Conservation (phyloP, 1,140 invertebrate species). For the Musca vetustissima region DNA sequence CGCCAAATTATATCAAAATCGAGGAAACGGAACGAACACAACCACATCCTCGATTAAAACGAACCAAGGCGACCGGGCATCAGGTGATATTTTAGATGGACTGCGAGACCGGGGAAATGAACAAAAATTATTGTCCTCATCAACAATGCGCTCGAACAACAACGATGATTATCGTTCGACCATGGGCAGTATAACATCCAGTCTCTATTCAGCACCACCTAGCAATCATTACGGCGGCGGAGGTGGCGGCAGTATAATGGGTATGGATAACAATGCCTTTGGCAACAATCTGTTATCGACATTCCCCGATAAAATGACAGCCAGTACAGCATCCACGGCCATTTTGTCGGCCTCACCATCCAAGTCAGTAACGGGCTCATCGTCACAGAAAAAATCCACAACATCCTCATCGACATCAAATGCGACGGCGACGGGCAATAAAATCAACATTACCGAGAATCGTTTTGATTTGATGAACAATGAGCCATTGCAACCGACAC, state of each 20-base stretch:
- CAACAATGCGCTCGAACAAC: constrained; percentile 22
- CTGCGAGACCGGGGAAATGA: constrained; percentile 12
- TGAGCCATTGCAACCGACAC: constrained; percentile 31
- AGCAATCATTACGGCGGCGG: constrained; percentile 44
- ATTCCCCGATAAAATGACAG: constrained; percentile 40
- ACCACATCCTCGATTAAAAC: constrained; percentile 29
- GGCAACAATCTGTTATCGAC: constrained; percentile 22
- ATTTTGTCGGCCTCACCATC: constrained; percentile 42
- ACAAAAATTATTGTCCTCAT: constrained; percentile 21
- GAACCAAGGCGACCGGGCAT: constrained; percentile 2
- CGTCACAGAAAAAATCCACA: constrained; percentile 12
- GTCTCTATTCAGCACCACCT: constrained; percentile 52
- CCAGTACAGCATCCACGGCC: constrained; percentile 48
- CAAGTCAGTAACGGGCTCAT: constrained; percentile 34
- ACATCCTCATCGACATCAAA: constrained; percentile 17
- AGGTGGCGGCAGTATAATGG: constrained; percentile 7
- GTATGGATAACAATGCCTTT: constrained; percentile 20
- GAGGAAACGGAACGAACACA: constrained; percentile 32
- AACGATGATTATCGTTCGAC: constrained; percentile 43
- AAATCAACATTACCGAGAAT: constrained; percentile 55
- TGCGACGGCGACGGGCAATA: constrained; percentile 10
- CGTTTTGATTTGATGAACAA: constrained; percentile 51
- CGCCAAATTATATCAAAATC: constrained; percentile 53
- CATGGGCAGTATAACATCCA: constrained; percentile 29
- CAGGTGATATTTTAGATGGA: constrained; percentile 12